Evolutionary conservation across 2,797 vertebrate species (phyloP).

Genomic region (Artibeus lituratus): DNA sequence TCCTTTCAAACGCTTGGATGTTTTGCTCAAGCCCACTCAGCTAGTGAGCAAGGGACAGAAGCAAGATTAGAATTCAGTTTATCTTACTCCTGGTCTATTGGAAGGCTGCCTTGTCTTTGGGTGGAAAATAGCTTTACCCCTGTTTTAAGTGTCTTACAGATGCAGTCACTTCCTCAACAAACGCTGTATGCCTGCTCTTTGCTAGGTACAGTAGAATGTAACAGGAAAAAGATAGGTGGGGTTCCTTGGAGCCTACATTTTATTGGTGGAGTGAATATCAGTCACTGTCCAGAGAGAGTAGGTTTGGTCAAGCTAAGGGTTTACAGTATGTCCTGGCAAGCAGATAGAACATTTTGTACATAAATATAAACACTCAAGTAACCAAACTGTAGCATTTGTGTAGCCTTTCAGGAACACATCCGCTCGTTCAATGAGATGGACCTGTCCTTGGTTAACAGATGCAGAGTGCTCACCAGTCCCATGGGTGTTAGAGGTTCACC

Average conservation of each 20-base stretch:
- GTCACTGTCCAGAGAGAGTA: not conserved
- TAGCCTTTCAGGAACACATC: not conserved
- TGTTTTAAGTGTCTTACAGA: constrained; percentile 23
- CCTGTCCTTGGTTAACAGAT: not conserved
- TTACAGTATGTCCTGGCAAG: not conserved
- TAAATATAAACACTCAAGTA: not conserved
- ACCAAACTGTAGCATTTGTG: not conserved
- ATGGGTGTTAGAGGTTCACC: not conserved
- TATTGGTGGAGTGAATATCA: not conserved
- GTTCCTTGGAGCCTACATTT: not conserved
- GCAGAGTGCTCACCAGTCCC: not conserved
- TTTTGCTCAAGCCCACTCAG: not conserved
- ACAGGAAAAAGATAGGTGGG: not conserved
- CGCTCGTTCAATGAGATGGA: not conserved
- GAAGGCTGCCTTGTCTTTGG: not conserved
- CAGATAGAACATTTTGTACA: not conserved
- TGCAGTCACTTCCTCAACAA: not conserved
- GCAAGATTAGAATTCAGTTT: not conserved
- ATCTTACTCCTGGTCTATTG: not conserved
- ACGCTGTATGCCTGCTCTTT: not conserved
- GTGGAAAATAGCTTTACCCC: not conserved
- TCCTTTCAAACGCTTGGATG: not conserved
- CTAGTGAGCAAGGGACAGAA: not conserved
- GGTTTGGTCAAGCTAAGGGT: not conserved
- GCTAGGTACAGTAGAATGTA: not conserved